Evolutionary conservation across 2,113 vertebrate genomes (phyloP).

Genomic region (Falcunculus frontatus): DNA sequence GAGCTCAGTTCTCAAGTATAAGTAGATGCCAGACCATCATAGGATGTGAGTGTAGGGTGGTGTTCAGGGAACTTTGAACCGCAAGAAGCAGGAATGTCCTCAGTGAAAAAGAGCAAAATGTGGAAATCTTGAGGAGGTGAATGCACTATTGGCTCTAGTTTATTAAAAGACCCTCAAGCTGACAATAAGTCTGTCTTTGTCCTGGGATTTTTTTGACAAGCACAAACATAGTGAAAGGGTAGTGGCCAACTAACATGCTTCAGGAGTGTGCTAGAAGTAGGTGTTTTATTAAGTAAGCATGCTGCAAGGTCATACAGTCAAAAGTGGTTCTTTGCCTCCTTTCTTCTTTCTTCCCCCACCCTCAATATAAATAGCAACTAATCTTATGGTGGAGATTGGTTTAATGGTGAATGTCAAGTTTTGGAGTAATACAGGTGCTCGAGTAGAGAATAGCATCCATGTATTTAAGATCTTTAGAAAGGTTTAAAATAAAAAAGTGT

Average conservation of each 20-base stretch:
- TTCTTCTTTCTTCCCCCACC: neutral
- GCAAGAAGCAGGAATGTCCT: neutral
- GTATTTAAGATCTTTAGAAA: neutral
- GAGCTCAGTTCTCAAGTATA: neutral
- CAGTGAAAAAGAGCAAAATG: neutral
- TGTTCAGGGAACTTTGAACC: neutral
- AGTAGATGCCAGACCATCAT: neutral
- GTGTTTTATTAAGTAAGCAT: neutral
- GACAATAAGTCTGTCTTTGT: neutral
- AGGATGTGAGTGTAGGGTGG: neutral
- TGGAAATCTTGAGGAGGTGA: neutral
- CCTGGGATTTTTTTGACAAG: neutral
- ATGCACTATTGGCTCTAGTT: neutral
- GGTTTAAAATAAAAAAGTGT: neutral
- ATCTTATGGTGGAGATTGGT: neutral
- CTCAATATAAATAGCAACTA: neutral
- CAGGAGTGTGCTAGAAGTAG: neutral
- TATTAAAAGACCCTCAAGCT: neutral
- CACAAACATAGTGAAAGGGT: neutral
- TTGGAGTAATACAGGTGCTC: neutral
- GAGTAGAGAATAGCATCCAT: neutral
- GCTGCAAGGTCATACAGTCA: neutral
- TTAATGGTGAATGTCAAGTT: neutral
- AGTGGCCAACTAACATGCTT: neutral
- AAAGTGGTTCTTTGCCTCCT: neutral